Percentiles rank a stretch among this genome's conserved stretches.
phyloP scores from a whole-genome alignment of 2,888 invertebrate genomes.

The Eubasilissa splendida region DNA sequence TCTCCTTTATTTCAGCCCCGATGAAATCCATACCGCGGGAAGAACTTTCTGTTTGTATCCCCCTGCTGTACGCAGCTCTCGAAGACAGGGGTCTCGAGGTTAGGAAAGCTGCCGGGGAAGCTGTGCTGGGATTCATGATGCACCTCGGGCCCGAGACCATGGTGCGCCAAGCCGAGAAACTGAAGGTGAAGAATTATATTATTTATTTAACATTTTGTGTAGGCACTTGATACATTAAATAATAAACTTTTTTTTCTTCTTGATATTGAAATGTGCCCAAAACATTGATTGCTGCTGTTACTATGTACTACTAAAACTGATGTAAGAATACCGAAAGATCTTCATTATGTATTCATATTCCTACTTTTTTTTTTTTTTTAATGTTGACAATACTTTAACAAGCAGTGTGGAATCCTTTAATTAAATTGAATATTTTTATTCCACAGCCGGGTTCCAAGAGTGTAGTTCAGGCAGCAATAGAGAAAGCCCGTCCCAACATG shows the following conservation, averaged over 20 bases:
- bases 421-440: background rate
- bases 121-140: slow-evolving; percentile 93
- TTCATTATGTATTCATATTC: background rate
- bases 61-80: slow-evolving; percentile 84
- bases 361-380: background rate
- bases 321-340: too few relatives aligned
- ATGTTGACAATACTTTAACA: background rate
- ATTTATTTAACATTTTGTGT: too few relatives aligned
- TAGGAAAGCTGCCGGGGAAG: slow-evolving; percentile 90
- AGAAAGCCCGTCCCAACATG: slow-evolving; percentile 88
- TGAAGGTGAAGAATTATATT: slow-evolving; percentile 75
- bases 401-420: too few relatives aligned
- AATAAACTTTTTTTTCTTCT: too few relatives aligned
- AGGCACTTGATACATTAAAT: too few relatives aligned
- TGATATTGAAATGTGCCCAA: too few relatives aligned
- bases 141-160: slow-evolving; percentile 89
- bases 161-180: slow-evolving; percentile 82
- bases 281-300: too few relatives aligned
- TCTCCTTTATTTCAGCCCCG: slow-evolving; percentile 69
- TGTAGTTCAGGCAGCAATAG: slow-evolving; percentile 84
- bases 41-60: slow-evolving; percentile 85
- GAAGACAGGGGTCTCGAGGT: slow-evolving; percentile 95
- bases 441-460: slow-evolving; percentile 81
- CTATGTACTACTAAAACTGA: too few relatives aligned
- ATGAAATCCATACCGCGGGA: slow-evolving; percentile 84